Base-by-base conservation (phyloP, 2,888 invertebrate species). In the Xylocampa areola region DNA sequence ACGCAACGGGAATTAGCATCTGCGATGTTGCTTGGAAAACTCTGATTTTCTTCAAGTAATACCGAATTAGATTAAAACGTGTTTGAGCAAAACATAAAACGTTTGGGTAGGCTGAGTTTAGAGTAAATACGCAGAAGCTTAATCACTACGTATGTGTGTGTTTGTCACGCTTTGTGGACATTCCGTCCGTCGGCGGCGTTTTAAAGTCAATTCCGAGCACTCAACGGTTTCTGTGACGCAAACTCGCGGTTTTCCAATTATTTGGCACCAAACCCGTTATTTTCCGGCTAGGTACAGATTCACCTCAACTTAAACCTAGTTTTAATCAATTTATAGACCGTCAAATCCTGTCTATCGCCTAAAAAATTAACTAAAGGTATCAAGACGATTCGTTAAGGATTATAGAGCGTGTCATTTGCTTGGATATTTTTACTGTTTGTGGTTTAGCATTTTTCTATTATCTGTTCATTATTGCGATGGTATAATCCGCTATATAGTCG, bases 191-290 rank as follows among this genome's bases (percentile, higher is more conserved):
- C 66, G 74, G 78, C 81, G 84, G 84, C 81, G 82, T 82, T 77
- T 82, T 79, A 77, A 80, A 77, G 81, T 81, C 79, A 81, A 85
- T 85, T 85, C 71, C 73, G 76, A 84, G 68, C 80, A 84, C 71
- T 63, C 75, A 89, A 86, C 86, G 81, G 86, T 87, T 85, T 82
- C 76, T 77, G 76, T 73, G 75, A 76, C 77, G 81, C 81, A 81
- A 68, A 69, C 76, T 81, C 81, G 82, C 83, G 80, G 82, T 88
- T 92, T 89, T 86, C 83, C 81, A 79, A 89, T 87, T 87, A 89
- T 91, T 91, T 89, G 81, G 81, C 74, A 77, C 72, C 73, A 73
- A 80, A 68, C 54, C 92, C 92, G 92, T 92, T 92, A 93, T 68
- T 82, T 83, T 70, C 73, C 71, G 63, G 76, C 76, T 82, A 79